Conservation (phyloP, 2,113 vertebrate genomes). For the Laticauda laticaudata region DNA sequence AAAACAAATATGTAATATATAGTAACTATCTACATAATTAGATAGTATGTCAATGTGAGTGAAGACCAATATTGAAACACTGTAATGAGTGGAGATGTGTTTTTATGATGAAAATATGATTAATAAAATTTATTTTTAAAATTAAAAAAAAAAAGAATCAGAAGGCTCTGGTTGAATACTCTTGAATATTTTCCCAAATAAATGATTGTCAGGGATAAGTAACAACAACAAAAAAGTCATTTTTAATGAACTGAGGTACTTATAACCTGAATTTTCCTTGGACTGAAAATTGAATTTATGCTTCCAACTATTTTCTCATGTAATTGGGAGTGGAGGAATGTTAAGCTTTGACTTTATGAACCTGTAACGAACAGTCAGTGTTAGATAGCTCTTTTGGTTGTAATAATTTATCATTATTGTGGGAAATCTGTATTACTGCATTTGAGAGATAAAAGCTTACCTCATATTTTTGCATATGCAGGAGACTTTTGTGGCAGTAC, state of each 20-base stretch:
- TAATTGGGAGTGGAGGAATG: background rate
- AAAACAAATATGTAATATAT: too few species aligned
- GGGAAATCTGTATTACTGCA: background rate
- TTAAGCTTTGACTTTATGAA: background rate
- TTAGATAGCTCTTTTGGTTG: background rate
- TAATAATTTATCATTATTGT: conserved; percentile 9
- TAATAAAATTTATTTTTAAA: too few species aligned
- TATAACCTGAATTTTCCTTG: background rate
- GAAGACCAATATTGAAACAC: too few species aligned
- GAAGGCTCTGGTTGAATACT: background rate
- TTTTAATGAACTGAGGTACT: background rate
- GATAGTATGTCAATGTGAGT: too few species aligned
- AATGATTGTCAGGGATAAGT: background rate
- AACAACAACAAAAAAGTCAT: background rate
- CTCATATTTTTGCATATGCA: conserved; percentile 22
- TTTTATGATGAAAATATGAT: too few species aligned
- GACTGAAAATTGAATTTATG: background rate
- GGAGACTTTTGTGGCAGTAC: conserved; percentile 1
- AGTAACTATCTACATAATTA: too few species aligned
- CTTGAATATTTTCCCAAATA: background rate
- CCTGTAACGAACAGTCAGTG: background rate
- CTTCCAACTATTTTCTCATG: background rate
- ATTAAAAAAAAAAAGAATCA: too few species aligned
- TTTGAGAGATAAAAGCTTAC: conserved; percentile 1
- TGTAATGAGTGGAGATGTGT: too few species aligned